Conservation (phyloP, 2,113 vertebrate species). For the Plectropomus leopardus region DNA sequence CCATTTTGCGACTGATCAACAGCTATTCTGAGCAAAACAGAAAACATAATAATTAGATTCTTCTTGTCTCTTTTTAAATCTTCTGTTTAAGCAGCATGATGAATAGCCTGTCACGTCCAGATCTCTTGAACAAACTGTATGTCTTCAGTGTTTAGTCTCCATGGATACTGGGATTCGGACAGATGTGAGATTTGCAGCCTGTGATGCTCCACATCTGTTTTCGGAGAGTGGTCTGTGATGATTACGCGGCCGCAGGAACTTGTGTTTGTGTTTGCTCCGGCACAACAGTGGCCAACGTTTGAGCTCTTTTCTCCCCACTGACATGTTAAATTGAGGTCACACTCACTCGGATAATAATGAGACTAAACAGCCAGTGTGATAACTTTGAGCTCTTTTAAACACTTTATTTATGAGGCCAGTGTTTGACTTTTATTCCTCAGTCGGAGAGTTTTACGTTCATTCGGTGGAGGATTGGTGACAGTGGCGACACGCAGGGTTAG, state of each 20-base stretch:
- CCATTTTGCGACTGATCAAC: background rate
- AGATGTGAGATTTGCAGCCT: conserved; percentile 45
- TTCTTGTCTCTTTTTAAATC: background rate
- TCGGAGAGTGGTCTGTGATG: conserved; percentile 43
- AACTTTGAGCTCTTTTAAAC: background rate
- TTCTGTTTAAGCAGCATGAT: background rate
- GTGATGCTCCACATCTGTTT: conserved; percentile 64
- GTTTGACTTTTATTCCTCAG: background rate
- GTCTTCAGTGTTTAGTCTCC: conserved; percentile 41
- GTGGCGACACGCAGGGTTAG: too few species aligned
- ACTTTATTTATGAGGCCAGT: background rate
- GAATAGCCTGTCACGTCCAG: background rate
- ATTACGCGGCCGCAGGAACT: conserved; percentile 51
- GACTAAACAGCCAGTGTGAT: background rate
- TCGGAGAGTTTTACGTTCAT: background rate
- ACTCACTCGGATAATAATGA: background rate
- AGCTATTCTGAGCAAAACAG: background rate
- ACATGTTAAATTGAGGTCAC: conserved; percentile 56
- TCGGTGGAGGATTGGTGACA: background rate
- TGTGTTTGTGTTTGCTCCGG: conserved; percentile 72
- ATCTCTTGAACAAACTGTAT: conserved; percentile 2
- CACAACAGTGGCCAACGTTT: conserved; percentile 60
- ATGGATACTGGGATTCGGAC: conserved; percentile 45
- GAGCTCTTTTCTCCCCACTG: conserved; percentile 50
- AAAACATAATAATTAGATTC: background rate